These are phyloP conservation scores for Gastrophryne carolinensis DNA, from an alignment of 2,797 vertebrate genomes.

Conservation along the genomic window DNA sequence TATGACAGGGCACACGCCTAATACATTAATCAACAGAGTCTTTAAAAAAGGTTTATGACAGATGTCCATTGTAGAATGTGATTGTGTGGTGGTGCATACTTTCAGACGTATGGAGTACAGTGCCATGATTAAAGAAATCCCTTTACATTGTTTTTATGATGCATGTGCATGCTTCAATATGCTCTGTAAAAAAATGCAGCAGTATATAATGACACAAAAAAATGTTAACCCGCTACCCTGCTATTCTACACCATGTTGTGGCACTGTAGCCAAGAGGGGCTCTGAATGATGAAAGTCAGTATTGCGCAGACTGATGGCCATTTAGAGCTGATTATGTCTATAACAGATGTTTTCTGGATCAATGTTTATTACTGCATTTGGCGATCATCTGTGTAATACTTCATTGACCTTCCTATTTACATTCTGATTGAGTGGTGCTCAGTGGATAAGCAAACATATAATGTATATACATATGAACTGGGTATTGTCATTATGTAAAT, in stretches of 20 bases:
- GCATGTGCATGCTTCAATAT: too few relatives aligned
- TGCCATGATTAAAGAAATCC: background rate
- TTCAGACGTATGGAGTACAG: background rate
- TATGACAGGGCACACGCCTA: background rate
- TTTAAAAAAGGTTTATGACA: background rate
- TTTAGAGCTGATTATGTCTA: background rate
- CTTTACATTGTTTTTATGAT: background rate
- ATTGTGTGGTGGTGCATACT: background rate
- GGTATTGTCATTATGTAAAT: slow-evolving; percentile 6
- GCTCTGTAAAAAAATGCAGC: too few relatives aligned
- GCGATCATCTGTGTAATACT: slow-evolving; percentile 7
- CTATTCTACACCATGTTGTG: background rate
- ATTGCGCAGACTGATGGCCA: background rate
- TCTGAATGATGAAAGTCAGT: background rate
- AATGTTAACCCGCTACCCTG: background rate
- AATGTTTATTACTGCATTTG: background rate
- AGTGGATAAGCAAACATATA: slow-evolving; percentile 30
- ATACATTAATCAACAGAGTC: background rate
- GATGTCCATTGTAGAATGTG: background rate
- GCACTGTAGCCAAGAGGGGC: background rate
- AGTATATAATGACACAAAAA: background rate
- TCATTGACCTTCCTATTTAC: background rate
- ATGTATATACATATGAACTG: slow-evolving; percentile 19
- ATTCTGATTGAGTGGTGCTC: slow-evolving; percentile 15
- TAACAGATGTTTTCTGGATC: slow-evolving; percentile 24